Conservation (phyloP, 2,888 invertebrate species). For the Cheilosia pagana region DNA sequence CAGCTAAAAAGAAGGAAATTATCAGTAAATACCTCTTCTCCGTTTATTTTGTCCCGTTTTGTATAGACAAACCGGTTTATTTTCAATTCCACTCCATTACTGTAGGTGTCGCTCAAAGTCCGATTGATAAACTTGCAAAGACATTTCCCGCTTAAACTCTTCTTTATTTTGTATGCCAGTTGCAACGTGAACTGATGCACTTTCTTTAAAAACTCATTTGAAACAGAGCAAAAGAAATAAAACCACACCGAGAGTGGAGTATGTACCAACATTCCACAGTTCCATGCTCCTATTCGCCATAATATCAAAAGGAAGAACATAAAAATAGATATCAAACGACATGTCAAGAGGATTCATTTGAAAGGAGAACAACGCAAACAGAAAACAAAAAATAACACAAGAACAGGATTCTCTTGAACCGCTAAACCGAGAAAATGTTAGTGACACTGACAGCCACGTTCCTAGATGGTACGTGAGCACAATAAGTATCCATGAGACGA, state of each 20-base stretch:
- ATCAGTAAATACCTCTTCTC: too few relatives aligned
- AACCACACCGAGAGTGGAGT: too few relatives aligned
- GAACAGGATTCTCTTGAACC: neutral
- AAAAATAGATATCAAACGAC: slow-evolving; percentile 17
- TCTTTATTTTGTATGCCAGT: neutral
- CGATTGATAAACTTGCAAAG: neutral
- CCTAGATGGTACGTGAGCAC: neutral
- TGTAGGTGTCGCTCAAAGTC: neutral
- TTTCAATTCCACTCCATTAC: neutral
- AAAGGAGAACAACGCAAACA: neutral
- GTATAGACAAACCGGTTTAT: neutral
- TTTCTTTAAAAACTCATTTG: neutral
- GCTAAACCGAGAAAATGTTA: slow-evolving; percentile 16
- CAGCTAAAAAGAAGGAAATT: too few relatives aligned
- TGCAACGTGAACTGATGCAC: neutral
- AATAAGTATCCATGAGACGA: slow-evolving; percentile 6
- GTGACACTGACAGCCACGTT: slow-evolving; percentile 21
- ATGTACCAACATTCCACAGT: too few relatives aligned
- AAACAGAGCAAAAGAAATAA: neutral
- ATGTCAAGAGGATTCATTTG: slow-evolving; percentile 29
- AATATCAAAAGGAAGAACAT: neutral
- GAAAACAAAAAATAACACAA: neutral
- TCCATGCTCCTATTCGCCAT: neutral
- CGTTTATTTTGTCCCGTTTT: neutral
- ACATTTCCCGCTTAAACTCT: neutral